phyloP scores from a whole-genome alignment of 2,888 invertebrate species.

The Drosophila infuscata region DNA sequence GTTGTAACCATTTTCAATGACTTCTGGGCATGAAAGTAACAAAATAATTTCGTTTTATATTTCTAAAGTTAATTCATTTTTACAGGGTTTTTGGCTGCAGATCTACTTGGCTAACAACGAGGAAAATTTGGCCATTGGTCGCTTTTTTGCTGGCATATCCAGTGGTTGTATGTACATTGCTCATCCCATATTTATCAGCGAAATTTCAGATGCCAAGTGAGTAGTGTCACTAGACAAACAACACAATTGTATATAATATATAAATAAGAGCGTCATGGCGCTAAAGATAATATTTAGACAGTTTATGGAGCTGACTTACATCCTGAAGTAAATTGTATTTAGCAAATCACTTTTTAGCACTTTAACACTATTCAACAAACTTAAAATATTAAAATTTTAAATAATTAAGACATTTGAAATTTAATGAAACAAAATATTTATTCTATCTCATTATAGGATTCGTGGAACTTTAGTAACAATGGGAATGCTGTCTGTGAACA shows the following conservation, averaged over 20 bases:
- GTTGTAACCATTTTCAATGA: neutral
- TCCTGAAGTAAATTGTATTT: neutral
- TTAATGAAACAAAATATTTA: neutral
- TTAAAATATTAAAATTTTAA: neutral
- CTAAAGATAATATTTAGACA: slow-evolving; percentile 10
- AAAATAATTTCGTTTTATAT: neutral
- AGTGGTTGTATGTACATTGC: slow-evolving; percentile 77
- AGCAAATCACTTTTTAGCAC: neutral
- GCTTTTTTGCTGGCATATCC: slow-evolving; percentile 70
- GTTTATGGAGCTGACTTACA: slow-evolving; percentile 4
- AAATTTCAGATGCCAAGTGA: slow-evolving; percentile 73
- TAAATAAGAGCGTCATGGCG: slow-evolving; percentile 1
- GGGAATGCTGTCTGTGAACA: slow-evolving; percentile 78
- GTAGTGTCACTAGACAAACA: slow-evolving; percentile 25
- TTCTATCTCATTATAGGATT: slow-evolving; percentile 63
- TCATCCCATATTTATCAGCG: slow-evolving; percentile 75
- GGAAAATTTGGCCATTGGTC: slow-evolving; percentile 61
- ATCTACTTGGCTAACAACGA: slow-evolving; percentile 62
- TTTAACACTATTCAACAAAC: slow-evolving; percentile 7
- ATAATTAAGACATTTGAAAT: neutral
- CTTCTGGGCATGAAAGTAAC: neutral
- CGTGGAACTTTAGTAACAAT: slow-evolving; percentile 82
- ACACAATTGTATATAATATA: neutral
- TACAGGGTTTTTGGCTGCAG: slow-evolving; percentile 70
- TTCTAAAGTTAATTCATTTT: neutral